These are phyloP conservation scores for Sardina pilchardus DNA, from an alignment of 2,113 vertebrate species.

Conservation along the genomic window DNA sequence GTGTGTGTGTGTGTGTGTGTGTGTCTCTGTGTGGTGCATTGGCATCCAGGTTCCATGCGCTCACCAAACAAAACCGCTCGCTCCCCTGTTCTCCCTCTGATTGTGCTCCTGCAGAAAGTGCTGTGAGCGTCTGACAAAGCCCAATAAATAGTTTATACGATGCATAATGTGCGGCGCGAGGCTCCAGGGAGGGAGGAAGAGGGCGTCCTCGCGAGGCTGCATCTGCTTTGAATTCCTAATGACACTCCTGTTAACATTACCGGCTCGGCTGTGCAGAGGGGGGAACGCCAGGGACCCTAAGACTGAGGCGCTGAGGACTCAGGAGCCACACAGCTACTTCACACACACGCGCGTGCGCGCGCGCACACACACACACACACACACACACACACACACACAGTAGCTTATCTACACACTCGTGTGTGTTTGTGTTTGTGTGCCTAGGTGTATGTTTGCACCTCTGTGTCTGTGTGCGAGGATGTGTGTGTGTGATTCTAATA, in stretches of 20 bases:
- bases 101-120: constrained; percentile 62
- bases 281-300: constrained; percentile 31
- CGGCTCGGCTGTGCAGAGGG: constrained; percentile 61
- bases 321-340: constrained; percentile 32
- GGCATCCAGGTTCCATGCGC: constrained; percentile 46
- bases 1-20: background rate
- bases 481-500: background rate
- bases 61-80: constrained; percentile 33
- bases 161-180: constrained; percentile 74
- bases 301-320: constrained; percentile 2
- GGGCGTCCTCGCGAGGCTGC: constrained; percentile 71
- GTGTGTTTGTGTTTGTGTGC: background rate
- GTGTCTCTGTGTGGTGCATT: background rate
- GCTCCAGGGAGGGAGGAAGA: constrained; percentile 65
- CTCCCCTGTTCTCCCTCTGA: constrained; percentile 57
- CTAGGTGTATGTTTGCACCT: background rate
- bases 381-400: background rate
- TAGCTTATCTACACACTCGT: constrained; percentile 14
- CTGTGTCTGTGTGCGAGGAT: background rate
- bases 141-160: constrained; percentile 80
- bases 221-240: constrained; percentile 79
- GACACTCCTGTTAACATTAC: constrained; percentile 71
- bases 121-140: constrained; percentile 70
- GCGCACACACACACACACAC: constrained; percentile 41
- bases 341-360: constrained; percentile 45